Conservation (phyloP, 2,113 vertebrate genomes). For the Cyanocitta stelleri region DNA sequence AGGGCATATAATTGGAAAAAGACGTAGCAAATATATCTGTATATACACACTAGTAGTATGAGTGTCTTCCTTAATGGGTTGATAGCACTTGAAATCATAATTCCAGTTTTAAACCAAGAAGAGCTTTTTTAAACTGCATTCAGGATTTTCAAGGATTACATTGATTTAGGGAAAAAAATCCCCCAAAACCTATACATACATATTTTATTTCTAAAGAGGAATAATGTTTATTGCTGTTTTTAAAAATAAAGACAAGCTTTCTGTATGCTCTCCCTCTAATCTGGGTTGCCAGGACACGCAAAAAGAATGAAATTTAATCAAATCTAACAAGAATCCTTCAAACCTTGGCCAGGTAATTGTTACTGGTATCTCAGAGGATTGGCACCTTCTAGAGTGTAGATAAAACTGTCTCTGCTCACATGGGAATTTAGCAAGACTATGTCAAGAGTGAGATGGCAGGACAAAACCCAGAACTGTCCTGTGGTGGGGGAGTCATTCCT, state of each 20-base stretch:
- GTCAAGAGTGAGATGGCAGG: neutral
- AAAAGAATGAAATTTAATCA: neutral
- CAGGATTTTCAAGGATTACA: neutral
- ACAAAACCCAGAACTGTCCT: neutral
- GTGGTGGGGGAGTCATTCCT: neutral
- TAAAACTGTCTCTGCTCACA: neutral
- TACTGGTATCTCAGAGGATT: neutral
- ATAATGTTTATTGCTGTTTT: neutral
- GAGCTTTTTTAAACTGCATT: neutral
- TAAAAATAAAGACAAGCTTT: neutral
- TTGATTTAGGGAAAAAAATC: neutral
- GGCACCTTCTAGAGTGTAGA: neutral
- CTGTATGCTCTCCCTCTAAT: too few species aligned
- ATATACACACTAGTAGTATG: neutral
- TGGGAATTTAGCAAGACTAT: neutral
- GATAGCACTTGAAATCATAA: neutral
- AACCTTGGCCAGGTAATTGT: neutral
- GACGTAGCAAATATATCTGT: neutral
- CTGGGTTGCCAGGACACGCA: neutral
- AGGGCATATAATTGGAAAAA: neutral
- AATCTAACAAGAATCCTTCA: neutral
- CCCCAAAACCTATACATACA: rapidly evolving
- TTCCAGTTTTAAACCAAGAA: neutral
- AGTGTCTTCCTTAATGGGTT: neutral
- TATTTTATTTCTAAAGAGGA: neutral